Evolutionary conservation across 2,797 vertebrate genomes (phyloP), one percentile per base, ranked within the genome.

Genomic region (Phoxinus dragarum): DNA sequence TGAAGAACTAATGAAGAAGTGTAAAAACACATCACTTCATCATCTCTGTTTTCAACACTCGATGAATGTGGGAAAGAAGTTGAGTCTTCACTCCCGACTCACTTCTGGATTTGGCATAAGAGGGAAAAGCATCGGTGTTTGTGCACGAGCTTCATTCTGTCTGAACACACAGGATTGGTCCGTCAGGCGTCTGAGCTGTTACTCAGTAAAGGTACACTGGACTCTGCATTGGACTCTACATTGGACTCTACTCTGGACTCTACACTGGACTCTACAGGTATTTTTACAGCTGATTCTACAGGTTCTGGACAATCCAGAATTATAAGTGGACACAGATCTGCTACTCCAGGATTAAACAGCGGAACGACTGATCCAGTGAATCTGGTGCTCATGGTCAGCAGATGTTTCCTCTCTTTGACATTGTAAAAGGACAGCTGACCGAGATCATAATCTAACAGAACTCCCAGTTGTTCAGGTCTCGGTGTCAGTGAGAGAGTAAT

Each of bases 331-430:
- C 1, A 0, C 0, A 0, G 0, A 31, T 95, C 94, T 9, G 61
- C 38, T 86, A 27, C 80, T 1, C 93, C 91, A 52, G 94, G 93
- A 74, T 95, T 94, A 81, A 95, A 94, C 34, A 95, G 61, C 7
- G 94, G 94, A 86, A 89, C 91, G 7, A 94, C 72, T 1, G 67
- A 1, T 6, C 38, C 82, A 0, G 0, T 47, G 76, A 94, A 94
- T 0, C 0, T 12, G 1, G 4, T 6, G 0, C 0, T 42, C 1
- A 94, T 56, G 49, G 81, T 91, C 8, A 87, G 81, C 56, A 95
- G 92, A 23, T 82, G 36, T 42, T 31, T 59, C 3, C 9, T 59
- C 56, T 59, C 56, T 59, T 6, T 82, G 3, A 89, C 92, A 31
- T 91, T 66, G 72, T 93, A 93, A 86, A 95, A 94, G 4, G 86